Percentiles rank a stretch among this genome's conserved stretches.
Conservation (phyloP, 2,113 vertebrate species). For the Misgurnus mizolepis region DNA sequence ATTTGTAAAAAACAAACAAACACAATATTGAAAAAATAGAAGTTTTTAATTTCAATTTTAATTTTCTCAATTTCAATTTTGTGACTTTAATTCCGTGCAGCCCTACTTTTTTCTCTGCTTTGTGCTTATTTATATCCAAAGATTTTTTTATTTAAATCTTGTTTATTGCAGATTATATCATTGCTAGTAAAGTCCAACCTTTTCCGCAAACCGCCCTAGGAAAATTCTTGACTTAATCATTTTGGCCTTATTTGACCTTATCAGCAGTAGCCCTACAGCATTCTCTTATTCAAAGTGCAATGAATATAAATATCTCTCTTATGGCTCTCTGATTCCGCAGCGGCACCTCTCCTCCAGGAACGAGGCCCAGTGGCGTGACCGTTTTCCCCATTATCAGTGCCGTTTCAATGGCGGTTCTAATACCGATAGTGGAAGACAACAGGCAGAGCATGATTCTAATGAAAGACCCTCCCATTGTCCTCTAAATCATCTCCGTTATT, state of each 20-base stretch:
- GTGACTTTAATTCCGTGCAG: too few relatives aligned
- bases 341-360: slow-evolving; percentile 7
- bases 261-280: slow-evolving; percentile 2
- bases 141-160: too few relatives aligned
- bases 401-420: slow-evolving; percentile 17
- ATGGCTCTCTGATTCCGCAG: slow-evolving; percentile 20
- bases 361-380: slow-evolving; percentile 22
- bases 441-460: slow-evolving; percentile 40
- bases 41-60: too few relatives aligned
- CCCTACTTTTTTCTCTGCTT: background rate
- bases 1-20: too few relatives aligned
- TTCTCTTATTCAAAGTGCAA: background rate
- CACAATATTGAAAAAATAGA: too few relatives aligned
- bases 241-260: slow-evolving; percentile 7
- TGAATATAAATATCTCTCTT: slow-evolving; percentile 21
- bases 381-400: background rate
- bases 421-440: slow-evolving; percentile 14
- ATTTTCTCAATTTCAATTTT: too few relatives aligned
- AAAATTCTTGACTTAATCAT: background rate
- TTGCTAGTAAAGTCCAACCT: too few relatives aligned
- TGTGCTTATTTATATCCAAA: background rate
- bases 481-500: slow-evolving; percentile 51
- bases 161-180: too few relatives aligned
- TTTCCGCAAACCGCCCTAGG: too few relatives aligned
- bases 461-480: slow-evolving; percentile 52